Base-by-base conservation (phyloP, 2,113 vertebrate genomes). In the Petroica traversi region DNA sequence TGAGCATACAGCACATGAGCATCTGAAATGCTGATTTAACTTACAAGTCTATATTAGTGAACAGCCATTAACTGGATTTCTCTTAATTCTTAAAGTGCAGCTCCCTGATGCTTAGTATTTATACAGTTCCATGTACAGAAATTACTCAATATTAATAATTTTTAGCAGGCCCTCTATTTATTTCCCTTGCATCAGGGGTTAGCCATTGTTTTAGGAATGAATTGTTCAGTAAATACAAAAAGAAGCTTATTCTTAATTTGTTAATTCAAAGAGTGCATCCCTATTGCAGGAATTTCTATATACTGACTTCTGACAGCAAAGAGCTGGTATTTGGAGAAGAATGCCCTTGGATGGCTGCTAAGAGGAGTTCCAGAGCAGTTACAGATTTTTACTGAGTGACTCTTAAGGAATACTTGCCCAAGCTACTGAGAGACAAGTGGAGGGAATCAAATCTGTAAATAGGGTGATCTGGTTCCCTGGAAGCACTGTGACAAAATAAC, bases 1-100 rank as follows among this genome's bases (percentile, higher is more conserved):
- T 0, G 0, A 34, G 14, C 3, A 3, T 18, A 55, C 14, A 55
- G 49, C 12, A 67, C 7, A 11, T 6, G 6, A 66, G 24, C 19
- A 28, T 34, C 55, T 66, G 24, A 93, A 92, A 89, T 7, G 7
- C 7, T 55, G 14, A 13, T 89, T 55, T 55, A 67, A 72, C 34
- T 77, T 45, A 1, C 0, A 83, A 79, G n/a, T 57, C 40, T 40
- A 15, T n/a, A 34, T 31, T 17, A 67, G 3, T 18, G 26, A 79
- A 38, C 10, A 79, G 45, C 36, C 24, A 33, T 71, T 36, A 64
- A 72, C 2, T 12, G 31, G 8, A 67, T 75, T 85, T 71, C 43
- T 88, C 51, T 48, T 48, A 16, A 74, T 34, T 71, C 43, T 69
- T 26, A 24, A 18, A 67, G 22, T 34, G 12, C 14, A 14, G 71